These are phyloP conservation scores for Xylocampa areola DNA, from an alignment of 2,888 invertebrate genomes.

Conservation along the genomic window DNA sequence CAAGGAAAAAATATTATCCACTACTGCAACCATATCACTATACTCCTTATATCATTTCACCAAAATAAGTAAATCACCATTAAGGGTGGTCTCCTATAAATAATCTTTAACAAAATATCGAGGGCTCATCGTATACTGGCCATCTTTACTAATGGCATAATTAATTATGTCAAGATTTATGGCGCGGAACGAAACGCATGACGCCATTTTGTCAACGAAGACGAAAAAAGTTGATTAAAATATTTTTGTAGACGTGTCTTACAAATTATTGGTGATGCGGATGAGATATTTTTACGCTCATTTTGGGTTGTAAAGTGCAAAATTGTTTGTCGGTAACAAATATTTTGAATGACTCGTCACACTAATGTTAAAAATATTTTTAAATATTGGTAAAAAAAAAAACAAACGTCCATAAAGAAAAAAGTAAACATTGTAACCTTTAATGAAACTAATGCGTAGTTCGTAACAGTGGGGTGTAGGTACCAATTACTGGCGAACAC, in stretches of 20 bases:
- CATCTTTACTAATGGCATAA: constrained; percentile 57
- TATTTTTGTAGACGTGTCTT: constrained; percentile 34
- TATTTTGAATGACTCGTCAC: too few species aligned
- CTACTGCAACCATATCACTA: constrained; percentile 9
- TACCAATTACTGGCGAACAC: constrained; percentile 59
- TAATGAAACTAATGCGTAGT: constrained; percentile 43
- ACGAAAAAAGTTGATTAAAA: constrained; percentile 29
- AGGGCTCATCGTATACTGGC: constrained; percentile 50
- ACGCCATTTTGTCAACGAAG: constrained; percentile 42
- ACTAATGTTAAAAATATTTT: background rate
- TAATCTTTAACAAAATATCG: constrained; percentile 44
- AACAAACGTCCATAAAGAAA: constrained; percentile 20
- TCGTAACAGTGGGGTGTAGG: constrained; percentile 41
- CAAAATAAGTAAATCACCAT: constrained; percentile 13
- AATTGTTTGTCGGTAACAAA: background rate
- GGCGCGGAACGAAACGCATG: constrained; percentile 60
- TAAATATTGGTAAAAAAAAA: background rate
- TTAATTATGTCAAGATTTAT: constrained; percentile 68
- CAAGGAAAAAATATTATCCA: background rate
- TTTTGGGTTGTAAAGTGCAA: constrained; percentile 25
- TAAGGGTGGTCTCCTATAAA: constrained; percentile 55
- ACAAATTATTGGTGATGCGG: constrained; percentile 32
- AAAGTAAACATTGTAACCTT: constrained; percentile 26
- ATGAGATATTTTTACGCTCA: constrained; percentile 31
- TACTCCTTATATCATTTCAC: background rate